These are phyloP conservation scores for Grapholita molesta DNA, from an alignment of 1,140 invertebrate genomes.

Conservation along the genomic window DNA sequence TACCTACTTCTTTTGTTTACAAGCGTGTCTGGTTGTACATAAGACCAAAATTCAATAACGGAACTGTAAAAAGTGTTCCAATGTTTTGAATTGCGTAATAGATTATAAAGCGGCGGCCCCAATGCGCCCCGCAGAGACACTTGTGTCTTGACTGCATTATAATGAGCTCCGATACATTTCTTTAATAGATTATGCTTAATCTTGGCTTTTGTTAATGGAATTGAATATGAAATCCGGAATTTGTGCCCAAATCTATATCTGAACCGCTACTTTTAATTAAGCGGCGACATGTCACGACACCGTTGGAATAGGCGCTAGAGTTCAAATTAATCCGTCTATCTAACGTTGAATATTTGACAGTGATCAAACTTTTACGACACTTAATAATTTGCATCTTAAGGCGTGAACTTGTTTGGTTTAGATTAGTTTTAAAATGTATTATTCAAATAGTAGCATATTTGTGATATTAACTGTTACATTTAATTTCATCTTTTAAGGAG, in stretches of 20 bases:
- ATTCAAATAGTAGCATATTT: too few relatives aligned
- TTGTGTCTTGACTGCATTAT: constrained; percentile 36
- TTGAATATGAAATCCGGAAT: not conserved
- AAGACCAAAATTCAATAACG: constrained; percentile 25
- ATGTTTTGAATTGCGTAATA: constrained; percentile 43
- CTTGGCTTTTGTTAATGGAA: constrained; percentile 13
- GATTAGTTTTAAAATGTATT: constrained; percentile 12
- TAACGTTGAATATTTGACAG: not conserved
- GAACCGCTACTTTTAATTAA: constrained; percentile 15
- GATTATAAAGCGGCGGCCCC: constrained; percentile 36
- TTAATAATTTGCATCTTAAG: not conserved
- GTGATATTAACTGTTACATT: too few relatives aligned
- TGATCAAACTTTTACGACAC: not conserved
- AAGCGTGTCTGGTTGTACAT: not conserved
- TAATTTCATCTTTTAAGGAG: too few relatives aligned
- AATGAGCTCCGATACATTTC: constrained; percentile 36
- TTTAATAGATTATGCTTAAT: constrained; percentile 19
- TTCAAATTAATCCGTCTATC: not conserved
- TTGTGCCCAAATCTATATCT: constrained; percentile 8
- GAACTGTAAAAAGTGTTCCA: constrained; percentile 37
- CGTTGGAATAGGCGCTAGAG: not conserved
- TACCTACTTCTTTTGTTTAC: not conserved
- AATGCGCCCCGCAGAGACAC: constrained; percentile 28
- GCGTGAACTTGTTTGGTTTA: not conserved
- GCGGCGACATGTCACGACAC: not conserved